Conservation (phyloP, 2,797 vertebrate species). For the Pangasius larnaudii region DNA sequence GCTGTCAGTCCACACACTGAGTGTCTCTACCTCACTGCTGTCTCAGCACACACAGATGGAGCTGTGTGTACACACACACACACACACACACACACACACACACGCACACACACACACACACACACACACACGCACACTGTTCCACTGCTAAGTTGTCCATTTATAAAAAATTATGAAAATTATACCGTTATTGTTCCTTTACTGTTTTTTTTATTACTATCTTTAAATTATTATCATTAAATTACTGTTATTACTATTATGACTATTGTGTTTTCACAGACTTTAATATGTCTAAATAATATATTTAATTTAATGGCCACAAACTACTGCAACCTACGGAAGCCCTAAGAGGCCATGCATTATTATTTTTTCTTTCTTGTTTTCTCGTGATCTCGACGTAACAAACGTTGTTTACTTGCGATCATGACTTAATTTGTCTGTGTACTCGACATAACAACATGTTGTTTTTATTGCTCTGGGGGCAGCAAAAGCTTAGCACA, state of each 20-base stretch:
- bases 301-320: neutral
- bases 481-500: too few relatives aligned
- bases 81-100: slow-evolving; percentile 5
- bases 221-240: neutral
- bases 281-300: neutral
- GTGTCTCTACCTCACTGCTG: slow-evolving; percentile 30
- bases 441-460: too few relatives aligned
- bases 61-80: neutral
- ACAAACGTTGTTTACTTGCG: too few relatives aligned
- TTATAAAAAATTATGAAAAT: neutral
- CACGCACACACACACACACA: slow-evolving; percentile 7
- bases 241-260: neutral
- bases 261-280: neutral
- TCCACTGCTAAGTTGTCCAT: neutral
- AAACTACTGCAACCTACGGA: neutral
- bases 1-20: slow-evolving; percentile 29
- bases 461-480: too few relatives aligned
- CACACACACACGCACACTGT: slow-evolving; percentile 5
- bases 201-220: neutral
- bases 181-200: neutral
- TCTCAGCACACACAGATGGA: slow-evolving; percentile 35
- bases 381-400: too few relatives aligned
- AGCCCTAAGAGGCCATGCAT: too few relatives aligned
- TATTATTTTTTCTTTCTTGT: too few relatives aligned
- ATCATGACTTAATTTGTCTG: too few relatives aligned